Percentiles rank a stretch among this genome's conserved stretches.
Evolutionary conservation across 2,113 vertebrate species (phyloP).

Genomic region (Corythornis vintsioides): DNA sequence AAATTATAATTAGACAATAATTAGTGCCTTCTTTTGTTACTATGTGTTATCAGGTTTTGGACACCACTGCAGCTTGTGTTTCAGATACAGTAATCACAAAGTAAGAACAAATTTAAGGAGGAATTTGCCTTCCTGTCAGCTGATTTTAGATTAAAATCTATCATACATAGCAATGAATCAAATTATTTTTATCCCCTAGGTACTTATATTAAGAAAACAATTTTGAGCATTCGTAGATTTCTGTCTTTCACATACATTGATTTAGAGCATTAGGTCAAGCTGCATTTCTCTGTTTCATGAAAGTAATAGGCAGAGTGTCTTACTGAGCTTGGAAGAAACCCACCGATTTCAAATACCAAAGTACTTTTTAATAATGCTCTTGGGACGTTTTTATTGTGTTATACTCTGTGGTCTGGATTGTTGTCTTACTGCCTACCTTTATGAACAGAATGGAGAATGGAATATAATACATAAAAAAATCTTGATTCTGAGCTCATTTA

Average conservation of each 20-base stretch:
- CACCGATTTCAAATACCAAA: slow-evolving; percentile 55
- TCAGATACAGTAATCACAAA: slow-evolving; percentile 16
- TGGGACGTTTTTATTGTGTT: slow-evolving; percentile 43
- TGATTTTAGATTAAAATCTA: slow-evolving; percentile 47
- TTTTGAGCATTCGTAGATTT: slow-evolving; percentile 55
- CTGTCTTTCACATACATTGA: slow-evolving; percentile 28
- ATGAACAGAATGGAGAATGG: background rate
- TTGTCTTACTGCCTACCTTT: slow-evolving; percentile 1
- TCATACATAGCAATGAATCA: background rate
- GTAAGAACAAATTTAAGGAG: slow-evolving; percentile 34
- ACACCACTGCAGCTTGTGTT: background rate
- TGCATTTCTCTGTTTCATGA: slow-evolving; percentile 29
- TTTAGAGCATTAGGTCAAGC: slow-evolving; percentile 32
- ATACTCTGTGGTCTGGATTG: slow-evolving; percentile 26
- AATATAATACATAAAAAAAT: slow-evolving; percentile 17
- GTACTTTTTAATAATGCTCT: slow-evolving; percentile 43
- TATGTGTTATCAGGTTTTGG: slow-evolving; percentile 20
- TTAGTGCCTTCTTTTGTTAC: slow-evolving; percentile 2
- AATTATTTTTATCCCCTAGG: background rate
- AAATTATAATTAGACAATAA: background rate
- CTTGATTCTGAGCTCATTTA: slow-evolving; percentile 19
- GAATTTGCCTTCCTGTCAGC: slow-evolving; percentile 8
- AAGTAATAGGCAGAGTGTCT: slow-evolving; percentile 39
- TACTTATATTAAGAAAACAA: slow-evolving; percentile 48
- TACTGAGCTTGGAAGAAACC: slow-evolving; percentile 55